These are phyloP conservation scores for Chionomys nivalis DNA, from an alignment of 2,113 vertebrate species.

Conservation along the genomic window DNA sequence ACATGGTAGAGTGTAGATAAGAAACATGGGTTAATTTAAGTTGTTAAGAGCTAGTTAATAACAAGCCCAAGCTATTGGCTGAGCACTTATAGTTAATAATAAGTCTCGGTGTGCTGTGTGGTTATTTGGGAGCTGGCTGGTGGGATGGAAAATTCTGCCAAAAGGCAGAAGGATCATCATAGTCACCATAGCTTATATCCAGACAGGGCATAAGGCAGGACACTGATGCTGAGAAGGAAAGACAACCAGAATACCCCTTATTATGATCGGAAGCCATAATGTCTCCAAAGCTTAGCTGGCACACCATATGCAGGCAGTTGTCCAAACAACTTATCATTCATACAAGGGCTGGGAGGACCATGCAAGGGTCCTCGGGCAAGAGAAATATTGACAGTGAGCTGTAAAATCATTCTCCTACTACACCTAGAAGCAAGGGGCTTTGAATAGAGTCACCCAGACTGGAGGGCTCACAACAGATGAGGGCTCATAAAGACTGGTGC, in stretches of 20 bases:
- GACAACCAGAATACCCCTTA: neutral
- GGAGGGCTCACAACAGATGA: no score
- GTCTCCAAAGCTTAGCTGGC: neutral
- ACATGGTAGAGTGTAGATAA: no score
- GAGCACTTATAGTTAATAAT: no score
- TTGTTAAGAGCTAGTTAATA: no score
- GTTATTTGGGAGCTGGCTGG: no score
- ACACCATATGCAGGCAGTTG: neutral
- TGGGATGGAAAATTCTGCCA: no score
- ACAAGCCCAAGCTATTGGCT: no score
- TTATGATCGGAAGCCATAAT: neutral
- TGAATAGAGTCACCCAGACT: neutral
- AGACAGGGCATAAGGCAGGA: neutral
- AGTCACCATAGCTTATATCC: neutral
- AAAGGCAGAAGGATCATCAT: neutral
- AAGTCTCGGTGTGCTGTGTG: no score
- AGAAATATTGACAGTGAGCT: neutral
- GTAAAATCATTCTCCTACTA: neutral
- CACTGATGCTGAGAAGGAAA: neutral
- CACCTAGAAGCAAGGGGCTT: neutral
- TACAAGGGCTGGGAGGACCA: neutral
- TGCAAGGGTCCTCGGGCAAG: neutral
- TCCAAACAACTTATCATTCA: neutral
- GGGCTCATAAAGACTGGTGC: neutral
- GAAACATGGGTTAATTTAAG: no score